Percentiles rank a stretch among this genome's conserved stretches.
Conservation (phyloP, 2,113 vertebrate species). For the Percopsis transmontana region DNA sequence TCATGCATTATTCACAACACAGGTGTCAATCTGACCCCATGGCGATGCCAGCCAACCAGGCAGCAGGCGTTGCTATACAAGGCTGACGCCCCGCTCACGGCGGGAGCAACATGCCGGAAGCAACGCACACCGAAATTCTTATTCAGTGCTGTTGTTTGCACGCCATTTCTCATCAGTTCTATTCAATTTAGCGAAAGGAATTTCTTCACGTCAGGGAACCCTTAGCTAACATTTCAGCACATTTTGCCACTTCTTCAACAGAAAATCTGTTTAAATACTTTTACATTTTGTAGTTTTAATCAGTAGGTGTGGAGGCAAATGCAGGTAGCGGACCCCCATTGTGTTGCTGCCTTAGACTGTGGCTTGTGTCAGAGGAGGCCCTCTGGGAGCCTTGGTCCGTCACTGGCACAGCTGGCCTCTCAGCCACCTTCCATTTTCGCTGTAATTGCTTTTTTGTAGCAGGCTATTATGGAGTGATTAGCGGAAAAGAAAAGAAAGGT, state of each 20-base stretch:
- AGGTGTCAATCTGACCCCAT: slow-evolving; percentile 59
- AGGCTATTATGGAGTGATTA: slow-evolving; percentile 41
- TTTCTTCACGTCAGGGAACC: neutral
- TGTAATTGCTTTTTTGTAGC: slow-evolving; percentile 42
- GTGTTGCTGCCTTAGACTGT: slow-evolving; percentile 12
- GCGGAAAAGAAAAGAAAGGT: slow-evolving; percentile 21
- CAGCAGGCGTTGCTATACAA: slow-evolving; percentile 3
- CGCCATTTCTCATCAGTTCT: slow-evolving; percentile 4
- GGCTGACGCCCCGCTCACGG: slow-evolving; percentile 15
- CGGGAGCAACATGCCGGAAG: slow-evolving; percentile 5
- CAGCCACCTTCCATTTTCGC: slow-evolving; percentile 27
- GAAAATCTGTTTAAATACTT: neutral
- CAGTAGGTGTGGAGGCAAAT: neutral
- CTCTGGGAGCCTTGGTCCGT: slow-evolving; percentile 34
- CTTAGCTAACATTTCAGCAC: neutral
- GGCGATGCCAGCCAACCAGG: slow-evolving; percentile 29
- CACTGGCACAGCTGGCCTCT: slow-evolving; percentile 26
- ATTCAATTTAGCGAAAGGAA: slow-evolving; percentile 7
- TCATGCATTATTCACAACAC: slow-evolving; percentile 71
- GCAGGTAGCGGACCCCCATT: neutral
- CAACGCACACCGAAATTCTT: no score
- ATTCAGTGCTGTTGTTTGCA: neutral
- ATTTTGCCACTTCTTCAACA: neutral
- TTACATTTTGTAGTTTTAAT: neutral
- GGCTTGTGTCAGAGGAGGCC: slow-evolving; percentile 22